Evolutionary conservation across 2,888 invertebrate genomes (phyloP).

Genomic region (Drosophila ochracea): DNA sequence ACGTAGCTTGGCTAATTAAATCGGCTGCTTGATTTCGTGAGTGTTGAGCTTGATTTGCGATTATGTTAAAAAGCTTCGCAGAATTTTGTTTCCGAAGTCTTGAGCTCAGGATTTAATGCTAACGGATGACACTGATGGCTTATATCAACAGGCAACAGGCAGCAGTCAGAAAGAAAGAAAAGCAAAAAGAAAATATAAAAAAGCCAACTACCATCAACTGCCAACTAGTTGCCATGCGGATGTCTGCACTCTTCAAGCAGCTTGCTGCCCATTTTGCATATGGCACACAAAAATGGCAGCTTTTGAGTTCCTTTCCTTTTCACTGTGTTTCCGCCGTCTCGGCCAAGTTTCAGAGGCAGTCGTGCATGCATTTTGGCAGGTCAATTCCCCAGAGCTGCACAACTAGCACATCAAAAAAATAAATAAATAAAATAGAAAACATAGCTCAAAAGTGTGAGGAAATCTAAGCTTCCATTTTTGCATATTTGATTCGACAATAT

Average conservation of each 20-base stretch:
- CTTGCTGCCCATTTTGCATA: slow-evolving; percentile 16
- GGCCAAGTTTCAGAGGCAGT: slow-evolving; percentile 23
- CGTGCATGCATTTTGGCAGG: slow-evolving; percentile 37
- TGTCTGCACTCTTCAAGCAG: slow-evolving; percentile 3
- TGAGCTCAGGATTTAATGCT: slow-evolving; percentile 21
- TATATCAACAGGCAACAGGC: slow-evolving; percentile 16
- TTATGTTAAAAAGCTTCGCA: slow-evolving; percentile 38
- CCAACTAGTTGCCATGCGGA: slow-evolving; percentile 2
- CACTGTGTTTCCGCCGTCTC: not conserved
- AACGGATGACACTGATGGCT: slow-evolving; percentile 12
- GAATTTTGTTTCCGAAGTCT: slow-evolving; percentile 12
- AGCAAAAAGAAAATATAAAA: not conserved
- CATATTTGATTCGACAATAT: slow-evolving; percentile 41
- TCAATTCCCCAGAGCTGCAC: slow-evolving; percentile 7
- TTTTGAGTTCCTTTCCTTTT: slow-evolving; percentile 5
- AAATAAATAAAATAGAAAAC: not conserved
- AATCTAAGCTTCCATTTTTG: slow-evolving; percentile 20
- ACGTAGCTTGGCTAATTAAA: slow-evolving; percentile 49
- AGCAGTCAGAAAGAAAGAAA: not conserved
- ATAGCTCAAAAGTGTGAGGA: slow-evolving; percentile 11
- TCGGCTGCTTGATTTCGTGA: slow-evolving; percentile 55
- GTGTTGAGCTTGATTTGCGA: slow-evolving; percentile 39
- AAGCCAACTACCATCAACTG: not conserved
- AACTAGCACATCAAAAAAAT: slow-evolving; percentile 16
- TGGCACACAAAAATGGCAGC: slow-evolving; percentile 16